Evolutionary conservation across 2,113 vertebrate genomes (phyloP).

Genomic region (Charadrius vociferus): DNA sequence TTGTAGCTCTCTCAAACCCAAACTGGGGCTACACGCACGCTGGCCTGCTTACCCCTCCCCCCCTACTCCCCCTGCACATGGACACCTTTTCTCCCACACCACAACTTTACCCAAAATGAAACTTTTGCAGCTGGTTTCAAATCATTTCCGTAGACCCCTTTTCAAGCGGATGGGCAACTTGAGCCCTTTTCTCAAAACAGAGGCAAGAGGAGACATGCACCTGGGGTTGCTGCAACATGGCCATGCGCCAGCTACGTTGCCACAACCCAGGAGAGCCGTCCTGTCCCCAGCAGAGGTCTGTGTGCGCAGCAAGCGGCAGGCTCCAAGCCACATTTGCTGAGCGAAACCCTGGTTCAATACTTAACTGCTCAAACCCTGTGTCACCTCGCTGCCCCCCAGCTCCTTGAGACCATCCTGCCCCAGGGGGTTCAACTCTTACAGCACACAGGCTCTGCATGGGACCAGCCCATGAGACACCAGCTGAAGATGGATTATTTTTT

Average conservation of each 20-base stretch:
- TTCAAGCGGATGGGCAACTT: not conserved
- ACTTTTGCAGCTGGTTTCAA: not conserved
- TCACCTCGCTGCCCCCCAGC: rapidly evolving
- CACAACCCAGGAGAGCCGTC: rapidly evolving
- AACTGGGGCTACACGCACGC: rapidly evolving
- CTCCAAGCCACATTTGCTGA: not conserved
- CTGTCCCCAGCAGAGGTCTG: rapidly evolving
- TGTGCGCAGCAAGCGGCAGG: not conserved
- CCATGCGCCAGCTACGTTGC: rapidly evolving
- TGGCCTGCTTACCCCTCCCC: not conserved
- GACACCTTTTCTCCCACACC: not conserved
- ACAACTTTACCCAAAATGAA: not conserved
- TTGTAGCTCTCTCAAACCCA: not conserved
- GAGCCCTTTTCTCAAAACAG: not conserved
- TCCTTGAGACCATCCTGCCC: not conserved
- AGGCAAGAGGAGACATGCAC: rapidly evolving
- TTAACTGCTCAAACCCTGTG: rapidly evolving
- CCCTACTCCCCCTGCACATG: not conserved
- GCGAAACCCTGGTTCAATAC: not conserved
- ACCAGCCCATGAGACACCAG: not conserved
- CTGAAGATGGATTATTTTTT: not conserved
- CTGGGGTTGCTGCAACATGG: rapidly evolving
- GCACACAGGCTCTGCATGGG: not conserved
- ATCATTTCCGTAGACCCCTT: not conserved
- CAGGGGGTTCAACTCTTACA: rapidly evolving